Evolutionary conservation across 1,140 invertebrate genomes (phyloP), one percentile per base, ranked within the genome.

Genomic region (Phymorhynchus buccinoides): DNA sequence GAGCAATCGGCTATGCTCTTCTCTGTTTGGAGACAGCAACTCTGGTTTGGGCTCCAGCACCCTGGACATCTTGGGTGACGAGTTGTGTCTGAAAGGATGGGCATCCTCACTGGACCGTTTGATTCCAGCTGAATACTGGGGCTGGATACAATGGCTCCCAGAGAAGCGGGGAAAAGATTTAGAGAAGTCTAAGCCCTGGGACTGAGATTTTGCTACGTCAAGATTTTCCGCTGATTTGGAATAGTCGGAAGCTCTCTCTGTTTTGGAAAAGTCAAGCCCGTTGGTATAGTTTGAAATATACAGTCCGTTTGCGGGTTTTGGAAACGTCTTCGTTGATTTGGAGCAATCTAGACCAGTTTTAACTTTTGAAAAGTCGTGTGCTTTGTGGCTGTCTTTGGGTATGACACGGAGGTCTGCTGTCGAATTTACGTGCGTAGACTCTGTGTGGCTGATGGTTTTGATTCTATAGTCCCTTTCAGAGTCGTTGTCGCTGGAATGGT

Each of bases 1-100:
- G n/a, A 83, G 39, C 22, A 42, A 16, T 18, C 81, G 16, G 30
- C 37, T 44, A 37, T 81, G 81, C 16, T 83, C 62, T 27, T 83
- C 81, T 14, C 41, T 83, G 35, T 22, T 71, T 16, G 81, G 81
- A 7, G 81, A 83, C 37, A 68, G 62, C n/a, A 56, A 39, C 0
- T 83, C 81, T 6, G 62, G 35, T 30, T 83, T 83, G 27, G 81
- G 41, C 32, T 83, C 81, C 37, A 66, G 18, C 62, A 83, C 39
- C n/a, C 81, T 35, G 18, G 35, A n/a, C 18, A 44, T 41, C 30
- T 83, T 83, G 18, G 81, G 66, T 9, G 81, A 83, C 0, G 66
- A 41, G 18, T 37, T 18, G 30, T 79, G 77, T 52, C 77, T 48
- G 27, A 52, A 48, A 16, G 77, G 42, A 30, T 18, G 41, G 80